A percentile compares a stretch with the other conserved stretches of the same genome.
These are phyloP conservation scores for Sebastes dallii DNA, from an alignment of 2,797 vertebrate genomes.

Conservation along the genomic window DNA sequence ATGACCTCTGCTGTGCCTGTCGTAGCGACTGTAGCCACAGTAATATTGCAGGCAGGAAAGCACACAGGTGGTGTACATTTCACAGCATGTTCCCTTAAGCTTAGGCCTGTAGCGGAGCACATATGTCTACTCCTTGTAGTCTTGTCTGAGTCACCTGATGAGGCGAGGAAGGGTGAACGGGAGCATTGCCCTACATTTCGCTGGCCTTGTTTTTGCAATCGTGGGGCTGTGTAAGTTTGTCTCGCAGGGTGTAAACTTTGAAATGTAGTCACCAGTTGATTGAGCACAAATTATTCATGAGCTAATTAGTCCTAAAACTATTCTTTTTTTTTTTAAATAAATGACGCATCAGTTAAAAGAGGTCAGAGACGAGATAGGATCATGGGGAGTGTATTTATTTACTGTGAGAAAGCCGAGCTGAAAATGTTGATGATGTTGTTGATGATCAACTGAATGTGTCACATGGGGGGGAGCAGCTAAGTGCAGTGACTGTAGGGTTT, in stretches of 20 bases:
- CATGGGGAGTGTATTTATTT: slow-evolving; percentile 40
- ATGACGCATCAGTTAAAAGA: slow-evolving; percentile 13
- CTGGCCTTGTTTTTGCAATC: slow-evolving; percentile 20
- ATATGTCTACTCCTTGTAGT: slow-evolving; percentile 32
- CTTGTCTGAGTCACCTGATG: slow-evolving; percentile 36
- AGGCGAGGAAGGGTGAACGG: slow-evolving; percentile 19
- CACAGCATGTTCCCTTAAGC: slow-evolving; percentile 57
- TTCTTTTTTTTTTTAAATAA: slow-evolving; percentile 20
- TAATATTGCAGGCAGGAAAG: slow-evolving; percentile 43
- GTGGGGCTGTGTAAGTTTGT: neutral
- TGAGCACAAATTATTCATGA: slow-evolving; percentile 45
- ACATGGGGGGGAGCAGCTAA: slow-evolving; percentile 36
- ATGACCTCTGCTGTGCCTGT: slow-evolving; percentile 65
- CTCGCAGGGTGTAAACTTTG: slow-evolving; percentile 8
- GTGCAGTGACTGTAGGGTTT: slow-evolving; percentile 58
- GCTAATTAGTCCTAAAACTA: slow-evolving; percentile 41
- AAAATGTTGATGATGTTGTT: slow-evolving; percentile 44
- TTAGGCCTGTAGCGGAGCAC: slow-evolving; percentile 22
- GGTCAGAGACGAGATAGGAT: slow-evolving; percentile 36
- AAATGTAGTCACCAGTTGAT: slow-evolving; percentile 48
- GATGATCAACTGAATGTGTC: slow-evolving; percentile 50
- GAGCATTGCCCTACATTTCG: slow-evolving; percentile 42
- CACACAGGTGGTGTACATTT: slow-evolving; percentile 70
- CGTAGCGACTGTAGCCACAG: slow-evolving; percentile 70
- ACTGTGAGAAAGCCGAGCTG: slow-evolving; percentile 7